Percentiles rank a stretch among this genome's conserved stretches.
Conservation (phyloP, 2,797 vertebrate species). For the Neomorphus geoffroyi region DNA sequence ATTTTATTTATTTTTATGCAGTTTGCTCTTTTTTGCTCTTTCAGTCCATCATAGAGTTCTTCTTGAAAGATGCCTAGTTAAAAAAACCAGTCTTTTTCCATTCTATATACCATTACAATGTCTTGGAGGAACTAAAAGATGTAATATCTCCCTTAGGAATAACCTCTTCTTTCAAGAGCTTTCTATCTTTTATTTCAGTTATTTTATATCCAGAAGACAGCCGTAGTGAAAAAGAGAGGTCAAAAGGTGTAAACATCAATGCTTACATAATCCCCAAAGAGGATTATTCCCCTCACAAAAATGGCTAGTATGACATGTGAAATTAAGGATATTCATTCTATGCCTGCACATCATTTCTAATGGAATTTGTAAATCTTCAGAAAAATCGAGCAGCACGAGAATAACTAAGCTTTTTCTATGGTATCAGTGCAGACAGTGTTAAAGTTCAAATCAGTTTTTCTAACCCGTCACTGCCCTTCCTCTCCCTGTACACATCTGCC, state of each 20-base stretch:
- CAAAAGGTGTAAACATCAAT: constrained; percentile 56
- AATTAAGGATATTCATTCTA: constrained; percentile 58
- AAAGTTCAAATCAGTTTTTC: constrained; percentile 4
- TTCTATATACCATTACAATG: not conserved
- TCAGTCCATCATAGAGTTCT: not conserved
- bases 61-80: not conserved
- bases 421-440: not conserved
- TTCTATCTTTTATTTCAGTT: constrained; percentile 14
- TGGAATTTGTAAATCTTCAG: constrained; percentile 9
- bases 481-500: not conserved
- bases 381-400: constrained; percentile 25
- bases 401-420: not conserved
- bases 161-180: not conserved
- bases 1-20: not conserved
- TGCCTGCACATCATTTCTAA: constrained; percentile 30
- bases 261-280: constrained; percentile 53
- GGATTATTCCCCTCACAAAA: constrained; percentile 37
- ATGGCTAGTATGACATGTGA: constrained; percentile 30
- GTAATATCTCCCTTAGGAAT: not conserved
- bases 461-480: not conserved
- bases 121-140: not conserved
- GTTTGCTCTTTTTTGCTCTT: not conserved
- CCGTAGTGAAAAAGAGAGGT: constrained; percentile 41
- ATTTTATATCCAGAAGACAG: not conserved
- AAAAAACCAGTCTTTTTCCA: not conserved